phyloP scores from a whole-genome alignment of 1,140 invertebrate species.

The Fopius arisanus region DNA sequence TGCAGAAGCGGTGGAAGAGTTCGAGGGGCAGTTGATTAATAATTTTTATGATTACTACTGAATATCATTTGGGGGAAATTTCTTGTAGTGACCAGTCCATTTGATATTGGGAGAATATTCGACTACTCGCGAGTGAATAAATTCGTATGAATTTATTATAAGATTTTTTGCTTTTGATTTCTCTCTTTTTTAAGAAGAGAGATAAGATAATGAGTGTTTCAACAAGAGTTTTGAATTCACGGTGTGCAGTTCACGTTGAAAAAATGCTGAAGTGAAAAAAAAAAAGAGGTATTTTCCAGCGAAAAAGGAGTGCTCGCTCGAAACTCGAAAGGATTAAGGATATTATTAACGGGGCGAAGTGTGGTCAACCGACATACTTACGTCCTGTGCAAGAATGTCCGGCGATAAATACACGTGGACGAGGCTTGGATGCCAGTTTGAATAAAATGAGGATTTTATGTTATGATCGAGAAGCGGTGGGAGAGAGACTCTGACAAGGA shows the following conservation, averaged over 20 bases:
- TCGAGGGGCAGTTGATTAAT: too few relatives aligned
- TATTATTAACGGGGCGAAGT: slow-evolving; percentile 56
- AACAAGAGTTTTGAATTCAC: not conserved
- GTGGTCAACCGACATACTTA: slow-evolving; percentile 50
- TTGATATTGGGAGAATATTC: not conserved
- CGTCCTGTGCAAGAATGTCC: slow-evolving; percentile 50
- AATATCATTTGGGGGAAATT: too few relatives aligned
- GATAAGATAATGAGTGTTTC: slow-evolving; percentile 2
- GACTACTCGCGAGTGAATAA: too few relatives aligned
- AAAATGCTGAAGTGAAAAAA: slow-evolving; percentile 8
- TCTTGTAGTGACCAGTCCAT: not conserved
- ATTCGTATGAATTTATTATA: too few relatives aligned
- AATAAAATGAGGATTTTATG: slow-evolving; percentile 60
- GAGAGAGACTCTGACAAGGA: slow-evolving; percentile 21
- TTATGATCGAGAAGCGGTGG: slow-evolving; percentile 39
- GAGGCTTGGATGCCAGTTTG: slow-evolving; percentile 40
- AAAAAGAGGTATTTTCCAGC: slow-evolving; percentile 44
- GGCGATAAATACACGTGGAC: slow-evolving; percentile 52
- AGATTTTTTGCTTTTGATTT: too few relatives aligned
- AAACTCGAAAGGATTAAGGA: slow-evolving; percentile 51
- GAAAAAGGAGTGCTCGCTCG: slow-evolving; percentile 33
- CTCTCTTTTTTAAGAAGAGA: not conserved
- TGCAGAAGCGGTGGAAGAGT: too few relatives aligned
- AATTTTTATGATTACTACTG: too few relatives aligned
- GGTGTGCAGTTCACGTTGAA: not conserved